A percentile compares a stretch with the other conserved stretches of the same genome.
phyloP scores from a whole-genome alignment of 2,113 vertebrate genomes.

The Rhombomys opimus region DNA sequence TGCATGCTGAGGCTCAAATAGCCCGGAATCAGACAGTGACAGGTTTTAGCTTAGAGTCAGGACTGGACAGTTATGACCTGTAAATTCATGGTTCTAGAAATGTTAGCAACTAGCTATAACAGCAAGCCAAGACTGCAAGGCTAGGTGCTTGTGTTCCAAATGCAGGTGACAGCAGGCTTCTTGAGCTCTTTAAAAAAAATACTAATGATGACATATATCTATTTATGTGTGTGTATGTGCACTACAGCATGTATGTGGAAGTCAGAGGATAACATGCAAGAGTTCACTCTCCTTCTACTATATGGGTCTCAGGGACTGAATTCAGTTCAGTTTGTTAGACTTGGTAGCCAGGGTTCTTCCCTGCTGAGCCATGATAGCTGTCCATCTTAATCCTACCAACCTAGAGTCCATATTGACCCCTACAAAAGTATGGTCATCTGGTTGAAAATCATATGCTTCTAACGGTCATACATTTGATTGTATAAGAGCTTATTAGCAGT shows the following conservation, averaged over 20 bases:
- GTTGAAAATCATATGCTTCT: slow-evolving; percentile 16
- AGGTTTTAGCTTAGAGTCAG: slow-evolving; percentile 52
- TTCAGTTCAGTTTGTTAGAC: background rate
- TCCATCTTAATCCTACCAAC: slow-evolving; percentile 5
- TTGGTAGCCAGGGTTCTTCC: background rate
- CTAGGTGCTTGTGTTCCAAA: slow-evolving; percentile 9
- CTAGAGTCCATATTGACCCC: slow-evolving; percentile 13
- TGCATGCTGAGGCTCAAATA: slow-evolving; percentile 27
- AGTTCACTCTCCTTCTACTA: background rate
- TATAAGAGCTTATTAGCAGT: slow-evolving; percentile 13
- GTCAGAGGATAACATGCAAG: background rate
- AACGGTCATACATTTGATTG: slow-evolving; percentile 47
- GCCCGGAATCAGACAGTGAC: background rate
- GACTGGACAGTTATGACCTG: background rate
- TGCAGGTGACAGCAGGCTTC: slow-evolving; percentile 10
- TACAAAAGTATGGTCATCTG: background rate
- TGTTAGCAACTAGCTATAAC: background rate
- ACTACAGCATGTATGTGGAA: background rate
- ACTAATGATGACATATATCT: background rate
- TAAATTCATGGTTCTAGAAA: slow-evolving; percentile 46
- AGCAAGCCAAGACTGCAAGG: background rate
- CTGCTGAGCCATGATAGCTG: background rate
- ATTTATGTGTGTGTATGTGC: background rate
- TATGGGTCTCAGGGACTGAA: background rate
- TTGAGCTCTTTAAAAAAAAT: background rate